A percentile compares a stretch with the other conserved stretches of the same genome.
Conservation (phyloP, 2,113 vertebrate genomes). For the Archilochus colubris region DNA sequence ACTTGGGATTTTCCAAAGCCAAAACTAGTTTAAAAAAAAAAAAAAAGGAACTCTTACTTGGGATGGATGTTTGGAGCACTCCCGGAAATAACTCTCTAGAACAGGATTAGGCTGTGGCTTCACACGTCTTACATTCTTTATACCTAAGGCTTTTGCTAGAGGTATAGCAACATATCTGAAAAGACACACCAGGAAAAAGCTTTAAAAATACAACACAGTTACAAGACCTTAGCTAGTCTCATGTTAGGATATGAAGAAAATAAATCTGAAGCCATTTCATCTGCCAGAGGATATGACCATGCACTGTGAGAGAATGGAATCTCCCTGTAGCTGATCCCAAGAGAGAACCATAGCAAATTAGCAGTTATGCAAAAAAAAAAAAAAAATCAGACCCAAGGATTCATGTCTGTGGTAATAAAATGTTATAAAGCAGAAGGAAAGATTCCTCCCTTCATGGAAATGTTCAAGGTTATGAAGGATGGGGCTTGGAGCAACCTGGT, state of each 20-base stretch:
- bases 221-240: neutral
- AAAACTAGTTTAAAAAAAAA: conserved; percentile 11
- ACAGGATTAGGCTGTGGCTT: conserved; percentile 76
- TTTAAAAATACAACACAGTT: neutral
- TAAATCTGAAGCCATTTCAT: neutral
- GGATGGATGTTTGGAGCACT: conserved; percentile 77
- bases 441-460: too few species aligned
- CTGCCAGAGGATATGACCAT: neutral
- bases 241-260: neutral
- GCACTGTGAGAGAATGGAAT: neutral
- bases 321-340: neutral
- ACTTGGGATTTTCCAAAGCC: conserved; percentile 9
- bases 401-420: neutral
- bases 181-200: conserved; percentile 41
- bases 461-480: too few species aligned
- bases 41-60: conserved; percentile 80
- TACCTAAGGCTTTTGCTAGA: conserved; percentile 79
- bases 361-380: neutral
- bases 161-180: conserved; percentile 85
- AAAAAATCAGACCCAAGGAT: neutral
- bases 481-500: too few species aligned
- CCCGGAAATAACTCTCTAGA: conserved; percentile 83
- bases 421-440: neutral
- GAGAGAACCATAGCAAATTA: neutral
- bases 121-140: conserved; percentile 76